Conservation (phyloP, 2,113 vertebrate genomes). For the Channa argus region DNA sequence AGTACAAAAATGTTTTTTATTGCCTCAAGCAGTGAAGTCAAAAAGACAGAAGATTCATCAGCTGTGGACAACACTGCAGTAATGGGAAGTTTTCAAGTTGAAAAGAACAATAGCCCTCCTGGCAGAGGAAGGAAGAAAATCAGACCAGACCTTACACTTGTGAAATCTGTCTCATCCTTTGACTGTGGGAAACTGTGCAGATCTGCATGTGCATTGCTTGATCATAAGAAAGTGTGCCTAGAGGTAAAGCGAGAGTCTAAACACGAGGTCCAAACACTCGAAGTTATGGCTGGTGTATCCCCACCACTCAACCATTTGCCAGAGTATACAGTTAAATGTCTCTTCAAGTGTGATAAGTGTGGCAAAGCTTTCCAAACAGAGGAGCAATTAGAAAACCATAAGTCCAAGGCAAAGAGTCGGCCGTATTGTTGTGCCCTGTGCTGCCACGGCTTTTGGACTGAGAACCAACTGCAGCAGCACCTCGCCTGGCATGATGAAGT, state of each 20-base stretch:
- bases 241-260: slow-evolving; percentile 36
- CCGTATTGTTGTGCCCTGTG: slow-evolving; percentile 82
- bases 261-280: slow-evolving; percentile 31
- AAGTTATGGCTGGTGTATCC: slow-evolving; percentile 38
- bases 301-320: slow-evolving; percentile 10
- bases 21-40: background rate
- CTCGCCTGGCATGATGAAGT: slow-evolving; percentile 84
- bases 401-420: slow-evolving; percentile 72
- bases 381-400: slow-evolving; percentile 75
- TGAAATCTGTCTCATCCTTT: slow-evolving; percentile 44
- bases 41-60: background rate
- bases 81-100: background rate
- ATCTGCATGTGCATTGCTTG: slow-evolving; percentile 48
- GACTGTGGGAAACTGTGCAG: slow-evolving; percentile 56
- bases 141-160: background rate
- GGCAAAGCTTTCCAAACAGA: slow-evolving; percentile 83
- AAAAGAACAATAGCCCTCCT: slow-evolving; percentile 1
- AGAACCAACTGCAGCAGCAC: slow-evolving; percentile 84
- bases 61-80: background rate
- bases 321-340: slow-evolving; percentile 67
- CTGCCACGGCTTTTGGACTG: slow-evolving; percentile 82
- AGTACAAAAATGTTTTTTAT: background rate
- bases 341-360: slow-evolving; percentile 84
- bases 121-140: slow-evolving; percentile 14
- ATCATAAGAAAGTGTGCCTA: slow-evolving; percentile 54